Conservation (phyloP, 2,113 vertebrate species). For the Actenoides hombroni region DNA sequence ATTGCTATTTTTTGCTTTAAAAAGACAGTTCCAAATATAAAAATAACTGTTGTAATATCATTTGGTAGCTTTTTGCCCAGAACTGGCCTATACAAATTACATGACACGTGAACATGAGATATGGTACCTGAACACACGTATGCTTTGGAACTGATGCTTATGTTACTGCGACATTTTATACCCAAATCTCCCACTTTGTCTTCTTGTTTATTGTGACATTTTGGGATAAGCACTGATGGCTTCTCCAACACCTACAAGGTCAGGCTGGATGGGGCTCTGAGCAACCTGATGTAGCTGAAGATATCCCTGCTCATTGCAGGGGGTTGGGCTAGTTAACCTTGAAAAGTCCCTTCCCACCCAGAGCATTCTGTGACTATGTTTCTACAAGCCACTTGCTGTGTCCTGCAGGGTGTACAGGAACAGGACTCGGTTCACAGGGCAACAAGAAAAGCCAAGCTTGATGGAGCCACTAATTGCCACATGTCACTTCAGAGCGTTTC, state of each 20-base stretch:
- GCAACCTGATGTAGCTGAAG: neutral
- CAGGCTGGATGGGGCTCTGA: accelerated
- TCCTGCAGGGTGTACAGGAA: neutral
- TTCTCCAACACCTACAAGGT: neutral
- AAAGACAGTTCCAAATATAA: neutral
- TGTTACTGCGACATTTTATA: neutral
- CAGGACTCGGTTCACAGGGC: accelerated
- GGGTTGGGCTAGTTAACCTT: neutral
- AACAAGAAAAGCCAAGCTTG: neutral
- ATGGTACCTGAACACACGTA: neutral
- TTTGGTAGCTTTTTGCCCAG: neutral
- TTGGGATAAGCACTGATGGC: neutral
- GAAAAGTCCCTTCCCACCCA: neutral
- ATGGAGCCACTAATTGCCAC: neutral
- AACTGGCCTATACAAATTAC: neutral
- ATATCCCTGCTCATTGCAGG: neutral
- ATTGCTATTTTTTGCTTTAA: neutral
- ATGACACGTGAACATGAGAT: neutral
- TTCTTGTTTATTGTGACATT: neutral
- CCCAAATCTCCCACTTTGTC: neutral
- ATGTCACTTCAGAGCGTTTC: accelerated
- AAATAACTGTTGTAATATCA: neutral
- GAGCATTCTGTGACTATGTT: neutral
- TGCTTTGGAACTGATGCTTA: neutral
- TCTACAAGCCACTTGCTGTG: neutral